A percentile compares a stretch with the other conserved stretches of the same genome.
These are phyloP conservation scores for Vireo altiloquus DNA, from an alignment of 2,113 vertebrate species.

Conservation along the genomic window DNA sequence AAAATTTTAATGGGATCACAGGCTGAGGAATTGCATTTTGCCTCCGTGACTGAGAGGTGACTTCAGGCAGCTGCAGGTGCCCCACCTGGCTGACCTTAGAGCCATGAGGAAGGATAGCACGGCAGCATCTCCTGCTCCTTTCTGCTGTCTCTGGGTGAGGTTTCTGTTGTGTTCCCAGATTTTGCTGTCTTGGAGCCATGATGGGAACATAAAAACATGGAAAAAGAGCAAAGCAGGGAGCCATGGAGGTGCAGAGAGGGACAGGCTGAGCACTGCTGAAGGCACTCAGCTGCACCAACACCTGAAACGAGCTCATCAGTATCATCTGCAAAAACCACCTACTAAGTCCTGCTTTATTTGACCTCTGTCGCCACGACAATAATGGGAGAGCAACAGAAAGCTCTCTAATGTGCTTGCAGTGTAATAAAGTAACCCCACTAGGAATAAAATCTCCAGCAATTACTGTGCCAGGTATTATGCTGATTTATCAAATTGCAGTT, in stretches of 20 bases:
- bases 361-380: neutral
- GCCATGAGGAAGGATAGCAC: neutral
- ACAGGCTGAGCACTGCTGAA: neutral
- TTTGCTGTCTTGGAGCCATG: neutral
- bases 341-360: neutral
- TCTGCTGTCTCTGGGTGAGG: neutral
- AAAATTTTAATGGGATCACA: neutral
- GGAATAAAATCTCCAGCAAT: constrained; percentile 11
- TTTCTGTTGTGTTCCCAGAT: neutral
- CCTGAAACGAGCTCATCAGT: neutral
- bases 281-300: neutral
- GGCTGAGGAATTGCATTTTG: neutral
- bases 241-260: neutral
- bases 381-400: neutral
- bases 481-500: constrained; percentile 45
- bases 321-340: neutral
- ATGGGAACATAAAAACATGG: neutral
- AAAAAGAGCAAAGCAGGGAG: neutral
- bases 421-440: constrained; percentile 13
- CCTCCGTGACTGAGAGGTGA: fast-evolving
- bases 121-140: neutral
- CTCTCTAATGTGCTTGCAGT: neutral
- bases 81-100: neutral
- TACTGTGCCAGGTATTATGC: neutral
- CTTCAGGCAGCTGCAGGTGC: neutral